Base-by-base conservation (phyloP, 2,888 invertebrate genomes). In the Phortica magna region DNA sequence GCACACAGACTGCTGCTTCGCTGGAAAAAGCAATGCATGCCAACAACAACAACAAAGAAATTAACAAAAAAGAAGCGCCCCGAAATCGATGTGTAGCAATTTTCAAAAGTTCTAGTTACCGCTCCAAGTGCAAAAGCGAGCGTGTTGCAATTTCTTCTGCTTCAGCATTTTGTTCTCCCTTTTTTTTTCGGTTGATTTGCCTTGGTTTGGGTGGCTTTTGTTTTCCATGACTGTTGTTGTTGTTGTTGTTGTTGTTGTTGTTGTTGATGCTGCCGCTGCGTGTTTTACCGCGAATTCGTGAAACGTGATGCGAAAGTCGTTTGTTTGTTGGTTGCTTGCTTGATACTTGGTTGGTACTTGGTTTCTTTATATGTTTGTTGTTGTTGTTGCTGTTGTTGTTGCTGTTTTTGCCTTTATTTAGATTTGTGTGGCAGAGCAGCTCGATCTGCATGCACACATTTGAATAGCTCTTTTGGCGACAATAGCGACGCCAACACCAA, bases 231-330 rank as follows among this genome's bases (percentile, higher is more conserved):
- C 17, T 22, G n/a, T 61, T 22, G 14, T 72, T 72, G 10, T 39
- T 7, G 10, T 41, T 67, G 10, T 42, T 67, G 12, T 31, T 6
- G 31, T n/a, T 31, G 55, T 55, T 55, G 19, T 55, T 22, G 55
- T n/a, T 31, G 55, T 55, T 55, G 19, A 39, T 22, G 55, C 22
- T 22, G 14, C 17, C 42, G 53, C 73, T 53, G 53, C 71, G 64
- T 74, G 73, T 85, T 85, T 83, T 84, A 86, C 85, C 84, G 87
- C 84, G 88, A 86, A 87, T 88, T 86, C 86, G 86, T 86, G 86
- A 86, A 86, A 86, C 88, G 86, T 86, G 86, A 86, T 88, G 85
- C 88, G 84, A 83, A 85, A 85, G 88, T 88, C 87, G 87, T 83
- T 83, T 82, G 75, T 82, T 78, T 74, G 74, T 78, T 7, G 10